phyloP scores from a whole-genome alignment of 2,797 vertebrate species.

The Gambelia wislizenii region DNA sequence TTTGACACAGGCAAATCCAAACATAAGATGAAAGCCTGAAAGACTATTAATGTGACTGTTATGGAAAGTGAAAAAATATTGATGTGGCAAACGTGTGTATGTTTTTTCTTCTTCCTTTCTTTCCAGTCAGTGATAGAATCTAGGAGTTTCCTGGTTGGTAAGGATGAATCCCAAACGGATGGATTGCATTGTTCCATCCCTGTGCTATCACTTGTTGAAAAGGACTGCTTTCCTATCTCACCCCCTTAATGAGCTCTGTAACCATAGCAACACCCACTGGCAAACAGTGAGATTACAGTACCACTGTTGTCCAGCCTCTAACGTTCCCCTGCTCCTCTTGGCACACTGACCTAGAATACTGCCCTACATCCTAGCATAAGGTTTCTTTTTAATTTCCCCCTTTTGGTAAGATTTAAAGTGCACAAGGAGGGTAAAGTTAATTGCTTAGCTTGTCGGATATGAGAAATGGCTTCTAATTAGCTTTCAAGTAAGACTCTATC shows the following conservation, averaged over 20 bases:
- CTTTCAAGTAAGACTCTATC: conserved; percentile 35
- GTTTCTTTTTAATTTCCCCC: conserved; percentile 37
- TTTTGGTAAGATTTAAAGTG: conserved; percentile 43
- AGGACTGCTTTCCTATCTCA: conserved; percentile 21
- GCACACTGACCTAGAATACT: conserved; percentile 65
- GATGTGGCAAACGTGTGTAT: neutral
- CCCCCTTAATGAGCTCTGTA: conserved; percentile 45
- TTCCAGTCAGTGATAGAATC: neutral
- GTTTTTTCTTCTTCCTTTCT: neutral
- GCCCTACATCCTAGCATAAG: conserved; percentile 52
- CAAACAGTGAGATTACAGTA: conserved; percentile 41
- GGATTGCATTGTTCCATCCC: conserved; percentile 32
- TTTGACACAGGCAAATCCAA: conserved; percentile 6
- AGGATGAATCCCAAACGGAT: conserved; percentile 1
- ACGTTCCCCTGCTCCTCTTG: neutral
- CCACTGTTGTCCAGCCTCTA: conserved; percentile 26
- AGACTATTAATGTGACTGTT: neutral
- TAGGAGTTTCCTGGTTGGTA: neutral
- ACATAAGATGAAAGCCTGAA: neutral
- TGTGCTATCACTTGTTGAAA: conserved; percentile 39
- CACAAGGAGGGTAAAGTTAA: conserved; percentile 43
- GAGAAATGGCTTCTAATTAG: conserved; percentile 60
- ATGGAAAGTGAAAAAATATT: neutral
- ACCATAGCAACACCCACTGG: conserved; percentile 30
- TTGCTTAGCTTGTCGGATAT: conserved; percentile 16